Evolutionary conservation across 64 coral and sea anemone species (phyloP).

Genomic region (Actinia equina): DNA sequence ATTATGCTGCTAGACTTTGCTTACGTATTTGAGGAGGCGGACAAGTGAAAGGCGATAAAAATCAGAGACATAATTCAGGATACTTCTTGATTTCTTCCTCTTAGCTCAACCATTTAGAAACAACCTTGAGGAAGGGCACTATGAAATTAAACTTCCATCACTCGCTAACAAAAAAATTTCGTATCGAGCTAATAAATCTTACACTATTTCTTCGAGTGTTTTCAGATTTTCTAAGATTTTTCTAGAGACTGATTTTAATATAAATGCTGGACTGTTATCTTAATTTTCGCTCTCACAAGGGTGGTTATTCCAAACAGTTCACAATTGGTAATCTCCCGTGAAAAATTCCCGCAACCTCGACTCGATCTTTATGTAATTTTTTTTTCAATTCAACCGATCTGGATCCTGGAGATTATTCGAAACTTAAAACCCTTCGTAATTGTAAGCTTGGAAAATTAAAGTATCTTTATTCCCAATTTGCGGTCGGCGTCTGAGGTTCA

Average conservation of each 20-base stretch:
- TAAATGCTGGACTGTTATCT: background rate
- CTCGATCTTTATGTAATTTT: too few relatives aligned
- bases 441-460: background rate
- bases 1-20: conserved; percentile 10
- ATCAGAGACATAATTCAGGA: background rate
- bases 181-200: background rate
- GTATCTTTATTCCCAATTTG: background rate
- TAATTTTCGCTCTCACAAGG: background rate
- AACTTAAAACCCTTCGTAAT: background rate
- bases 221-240: background rate
- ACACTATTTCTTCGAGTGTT: background rate
- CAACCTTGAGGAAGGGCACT: background rate
- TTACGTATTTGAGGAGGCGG: conserved; percentile 14
- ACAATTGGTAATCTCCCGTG: too few relatives aligned
- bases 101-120: conserved; percentile 5
- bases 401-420: background rate
- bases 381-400: too few relatives aligned
- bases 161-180: background rate
- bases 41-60: conserved; percentile 13
- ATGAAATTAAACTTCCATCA: background rate
- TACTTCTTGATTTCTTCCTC: background rate
- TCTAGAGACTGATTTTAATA: background rate
- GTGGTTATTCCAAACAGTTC: too few relatives aligned
- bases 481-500: background rate
- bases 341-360: too few relatives aligned